Evolutionary conservation across 2,797 vertebrate species (phyloP), one percentile per base, ranked within the genome.

Genomic region (Microctenopoma lineatum): DNA sequence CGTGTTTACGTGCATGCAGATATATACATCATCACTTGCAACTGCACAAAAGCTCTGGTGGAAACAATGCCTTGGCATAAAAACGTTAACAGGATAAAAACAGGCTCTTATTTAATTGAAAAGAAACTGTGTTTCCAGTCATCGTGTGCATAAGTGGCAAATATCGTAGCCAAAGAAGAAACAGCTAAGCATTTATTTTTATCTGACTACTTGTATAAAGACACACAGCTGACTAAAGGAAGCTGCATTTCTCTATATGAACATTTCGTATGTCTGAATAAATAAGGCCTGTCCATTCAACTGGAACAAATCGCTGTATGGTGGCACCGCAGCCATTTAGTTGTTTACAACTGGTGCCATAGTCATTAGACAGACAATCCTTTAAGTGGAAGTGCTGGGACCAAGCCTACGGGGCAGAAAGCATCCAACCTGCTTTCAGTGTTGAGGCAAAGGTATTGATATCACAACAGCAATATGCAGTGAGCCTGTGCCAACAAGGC

Each of bases 191-290:
- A 74, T 75, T 59, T 68, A 82, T 78, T 74, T 75, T 16, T 66
- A 65, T 59, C n/a, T 53, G 70, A 73, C 71, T 72, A 85, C 46
- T 70, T 80, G 70, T 41, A 55, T 81, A 44, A 73, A 39, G 15
- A 67, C 34, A 70, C 64, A 68, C 39, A 67, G 34, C 54, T 54
- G 48, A 72, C 29, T 32, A 66, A 59, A 60, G 27, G 15, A 77
- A 81, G 63, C 18, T 56, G 47, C 14, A 52, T 67, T 70, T 69
- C 26, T 46, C 39, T 36, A 41, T 41, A 36, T 15, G 7, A 55
- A 34, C 36, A 59, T 59, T 62, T 21, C 21, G 10, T 46, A 18
- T 42, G 36, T 18, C 11, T 11, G 9, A n/a, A 61, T 56, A 59
- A 77, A 75, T 59, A 60, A 39, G 11, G 57, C 36, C 29, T 55